Conservation (phyloP, 2,888 invertebrate genomes). For the Micropterix aruncella region DNA sequence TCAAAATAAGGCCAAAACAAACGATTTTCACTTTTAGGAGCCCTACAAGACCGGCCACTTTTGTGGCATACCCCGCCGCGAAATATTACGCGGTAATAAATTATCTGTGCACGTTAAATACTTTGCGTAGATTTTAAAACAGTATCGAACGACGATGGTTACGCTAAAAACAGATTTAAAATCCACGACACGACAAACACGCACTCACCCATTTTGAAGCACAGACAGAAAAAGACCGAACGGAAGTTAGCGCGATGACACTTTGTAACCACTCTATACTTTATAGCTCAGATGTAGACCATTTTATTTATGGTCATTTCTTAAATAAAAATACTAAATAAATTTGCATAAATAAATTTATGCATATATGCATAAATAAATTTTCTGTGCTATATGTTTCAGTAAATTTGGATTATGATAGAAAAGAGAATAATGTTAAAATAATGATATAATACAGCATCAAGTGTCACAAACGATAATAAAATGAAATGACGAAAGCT, state of each 20-base stretch:
- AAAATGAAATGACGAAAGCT: too few species aligned
- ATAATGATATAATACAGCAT: too few species aligned
- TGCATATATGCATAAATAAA: too few species aligned
- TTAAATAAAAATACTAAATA: too few species aligned
- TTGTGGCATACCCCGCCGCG: too few species aligned
- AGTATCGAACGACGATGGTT: neutral
- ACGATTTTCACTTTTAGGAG: slow-evolving; percentile 1
- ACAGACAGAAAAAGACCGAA: slow-evolving; percentile 1
- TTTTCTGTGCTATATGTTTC: too few species aligned
- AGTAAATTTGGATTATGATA: too few species aligned
- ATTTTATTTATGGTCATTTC: slow-evolving; percentile 19
- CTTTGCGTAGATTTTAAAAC: slow-evolving; percentile 1
- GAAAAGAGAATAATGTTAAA: too few species aligned
- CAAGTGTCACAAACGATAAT: too few species aligned
- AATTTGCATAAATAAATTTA: too few species aligned
- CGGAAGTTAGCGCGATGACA: slow-evolving; percentile 12
- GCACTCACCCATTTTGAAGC: slow-evolving; percentile 55
- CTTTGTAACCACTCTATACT: slow-evolving; percentile 20
- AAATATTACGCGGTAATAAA: neutral
- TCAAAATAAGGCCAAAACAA: neutral
- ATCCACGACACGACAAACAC: slow-evolving; percentile 17
- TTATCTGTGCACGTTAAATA: neutral
- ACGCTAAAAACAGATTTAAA: slow-evolving; percentile 9
- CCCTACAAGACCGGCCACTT: too few species aligned
- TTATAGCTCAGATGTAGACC: slow-evolving; percentile 9